Evolutionary conservation across 2,888 invertebrate genomes (phyloP).

Genomic region (Cremastobaeus sp.): DNA sequence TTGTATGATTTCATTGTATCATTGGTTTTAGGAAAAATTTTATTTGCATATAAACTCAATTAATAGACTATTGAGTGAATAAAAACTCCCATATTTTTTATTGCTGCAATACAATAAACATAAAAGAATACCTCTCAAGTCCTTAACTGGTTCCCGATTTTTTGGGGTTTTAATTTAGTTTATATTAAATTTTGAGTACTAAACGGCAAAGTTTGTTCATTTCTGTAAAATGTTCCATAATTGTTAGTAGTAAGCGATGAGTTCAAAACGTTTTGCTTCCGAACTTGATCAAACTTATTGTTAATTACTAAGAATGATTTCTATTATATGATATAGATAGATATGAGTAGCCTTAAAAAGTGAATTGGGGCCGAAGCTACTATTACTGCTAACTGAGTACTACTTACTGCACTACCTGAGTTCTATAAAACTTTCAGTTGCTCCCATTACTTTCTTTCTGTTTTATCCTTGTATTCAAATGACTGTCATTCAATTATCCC

Average conservation of each 20-base stretch:
- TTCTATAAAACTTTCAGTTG: neutral
- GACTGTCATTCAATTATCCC: no score
- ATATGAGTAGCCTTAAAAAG: constrained; percentile 22
- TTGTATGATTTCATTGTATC: no score
- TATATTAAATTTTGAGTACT: neutral
- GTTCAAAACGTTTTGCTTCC: constrained; percentile 12
- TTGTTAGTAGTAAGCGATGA: constrained; percentile 41
- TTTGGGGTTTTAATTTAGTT: neutral
- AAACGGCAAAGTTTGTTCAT: no score
- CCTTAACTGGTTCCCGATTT: no score
- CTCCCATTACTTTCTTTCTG: neutral
- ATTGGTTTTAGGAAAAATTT: no score
- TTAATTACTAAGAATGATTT: constrained; percentile 27
- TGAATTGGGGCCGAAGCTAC: constrained; percentile 18
- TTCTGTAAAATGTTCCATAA: constrained; percentile 7
- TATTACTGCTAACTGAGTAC: constrained; percentile 19
- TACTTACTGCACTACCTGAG: no score
- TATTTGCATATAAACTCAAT: no score
- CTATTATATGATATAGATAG: constrained; percentile 35
- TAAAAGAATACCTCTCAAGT: no score
- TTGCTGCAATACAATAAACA: no score
- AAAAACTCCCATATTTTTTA: no score
- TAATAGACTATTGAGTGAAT: no score
- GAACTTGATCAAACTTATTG: constrained; percentile 34
- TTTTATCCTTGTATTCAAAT: neutral